Percentiles rank a stretch among this genome's conserved stretches.
These are phyloP conservation scores for Ichneumoninae sp. DNA, from an alignment of 2,888 invertebrate genomes.

Conservation along the genomic window DNA sequence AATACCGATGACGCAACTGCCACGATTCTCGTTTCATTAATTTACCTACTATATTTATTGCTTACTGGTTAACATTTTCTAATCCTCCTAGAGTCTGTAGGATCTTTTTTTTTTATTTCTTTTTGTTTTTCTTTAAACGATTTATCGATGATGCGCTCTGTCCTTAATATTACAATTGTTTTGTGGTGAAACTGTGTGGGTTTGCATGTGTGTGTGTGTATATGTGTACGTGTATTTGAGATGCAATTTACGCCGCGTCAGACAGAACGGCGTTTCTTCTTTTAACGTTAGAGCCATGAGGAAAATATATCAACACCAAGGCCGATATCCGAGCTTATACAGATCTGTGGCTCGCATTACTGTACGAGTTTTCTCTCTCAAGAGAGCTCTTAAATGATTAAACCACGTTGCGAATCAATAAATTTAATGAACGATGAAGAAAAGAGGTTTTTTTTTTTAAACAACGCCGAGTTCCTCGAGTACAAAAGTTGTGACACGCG, in stretches of 20 bases:
- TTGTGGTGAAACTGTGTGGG: conserved; percentile 24
- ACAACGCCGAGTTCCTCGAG: conserved; percentile 28
- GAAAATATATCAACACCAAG: conserved; percentile 50
- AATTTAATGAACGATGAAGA: conserved; percentile 26
- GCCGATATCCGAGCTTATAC: conserved; percentile 54
- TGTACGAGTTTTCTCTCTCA: conserved; percentile 14
- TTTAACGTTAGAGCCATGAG: conserved; percentile 56
- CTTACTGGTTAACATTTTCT: conserved; percentile 63
- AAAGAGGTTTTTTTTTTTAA: conserved; percentile 1
- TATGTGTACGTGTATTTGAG: background rate
- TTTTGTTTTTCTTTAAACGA: conserved; percentile 26
- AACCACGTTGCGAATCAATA: conserved; percentile 12
- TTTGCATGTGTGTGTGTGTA: background rate
- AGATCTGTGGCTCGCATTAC: conserved; percentile 43
- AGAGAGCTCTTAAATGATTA: conserved; percentile 11
- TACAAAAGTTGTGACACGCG: conserved; percentile 55
- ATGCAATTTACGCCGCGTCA: conserved; percentile 3
- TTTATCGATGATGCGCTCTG: conserved; percentile 33
- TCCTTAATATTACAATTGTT: conserved; percentile 9
- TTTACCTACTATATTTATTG: conserved; percentile 63
- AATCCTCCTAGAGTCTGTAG: conserved; percentile 43
- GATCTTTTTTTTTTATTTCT: conserved; percentile 6
- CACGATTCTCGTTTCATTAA: conserved; percentile 50
- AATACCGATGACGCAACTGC: conserved; percentile 55
- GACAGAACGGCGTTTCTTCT: background rate